Evolutionary conservation across 2,888 invertebrate genomes (phyloP), one percentile per base, ranked within the genome.

Genomic region (Andrena chrysosceles): DNA sequence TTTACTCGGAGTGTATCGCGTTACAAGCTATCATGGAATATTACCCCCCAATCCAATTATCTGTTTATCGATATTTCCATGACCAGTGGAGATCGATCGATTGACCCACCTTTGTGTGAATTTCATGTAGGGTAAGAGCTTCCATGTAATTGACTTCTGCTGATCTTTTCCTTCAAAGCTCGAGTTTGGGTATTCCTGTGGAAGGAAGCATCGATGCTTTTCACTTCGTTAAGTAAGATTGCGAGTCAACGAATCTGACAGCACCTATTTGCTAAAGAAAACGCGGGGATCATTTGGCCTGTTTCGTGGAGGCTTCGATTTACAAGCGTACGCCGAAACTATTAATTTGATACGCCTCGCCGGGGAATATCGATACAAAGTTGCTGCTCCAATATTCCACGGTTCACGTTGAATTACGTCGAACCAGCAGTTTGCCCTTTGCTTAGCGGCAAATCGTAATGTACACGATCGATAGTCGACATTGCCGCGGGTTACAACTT

Each of bases 31-130:
- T 79, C 75, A 26, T 29, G 67, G 63, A 75, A 79, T 71, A 82
- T 82, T 80, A 75, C 80, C 71, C 63, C 67, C 62, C 56, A 63
- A 26, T 26, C 67, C 82, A 82, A 80, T 82, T 82, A 82, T 77
- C 80, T 80, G 75, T 79, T 75, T 82, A 82, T 82, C 80, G 80
- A 79, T 82, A 82, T 79, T 73, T 62, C 63, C 64, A 71, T 54
- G 54, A n/a, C 56, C 70, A 33, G 48, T 20, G 79, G 52, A 71
- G 79, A 79, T 67, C 75, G 74, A 82, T 79, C 67, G 75, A 71
- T 66, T 33, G 82, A 79, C 80, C 74, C 71, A 80, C 80, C 82
- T 79, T 82, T 79, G 75, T 82, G 31, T 79, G 75, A 67, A 68
- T 74, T 66, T 69, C 26, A 75, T 75, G 63, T 63, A 52, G 54